Evolutionary conservation across 1,140 invertebrate genomes (phyloP), one percentile per base, ranked within the genome.

Genomic region (Daktulosphaira vitifoliae): DNA sequence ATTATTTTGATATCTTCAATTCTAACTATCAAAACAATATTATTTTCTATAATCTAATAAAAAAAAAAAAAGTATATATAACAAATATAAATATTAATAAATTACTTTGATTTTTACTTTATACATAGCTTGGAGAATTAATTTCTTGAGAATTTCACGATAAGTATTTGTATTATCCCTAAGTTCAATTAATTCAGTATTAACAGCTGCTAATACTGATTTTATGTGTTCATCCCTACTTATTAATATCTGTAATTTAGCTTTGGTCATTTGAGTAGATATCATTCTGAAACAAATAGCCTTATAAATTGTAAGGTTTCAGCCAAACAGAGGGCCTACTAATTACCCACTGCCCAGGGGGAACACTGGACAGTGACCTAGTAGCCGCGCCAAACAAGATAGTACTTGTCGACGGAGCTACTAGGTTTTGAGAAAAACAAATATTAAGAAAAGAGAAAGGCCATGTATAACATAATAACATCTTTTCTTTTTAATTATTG

Each of bases 91-190:
- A n/a, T n/a, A n/a, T n/a, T n/a, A n/a, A n/a, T n/a, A n/a, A n/a
- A n/a, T n/a, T 62, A 1, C 6, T 48, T 3, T 16, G 9, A 46
- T 7, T 1, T 26, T 2, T 62, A 62, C 42, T 62, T 62, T n/a
- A 33, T 48, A 62, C 56, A 62, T 48, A 20, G 54, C 39, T 16
- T 62, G 56, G 15, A 62, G 42, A 46, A 62, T 48, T 62, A 33
- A 46, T 1, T 18, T 29, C 26, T 48, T 20, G 3, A 62, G 18
- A 22, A 48, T 62, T 20, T 18, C 9, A 1, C 2, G 0, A 13
- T 62, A 18, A 8, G 42, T 8, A 5, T 3, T n/a, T 48, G 15
- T 29, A 9, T 46, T 1, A 0, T 26, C 7, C 7, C 39, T 22
- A 6, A 59, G 0, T 20, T 59, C 44, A 18, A 46, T 20, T 9